Evolutionary conservation across 2,113 vertebrate species (phyloP).

Genomic region (Misgurnus anguillicaudatus): DNA sequence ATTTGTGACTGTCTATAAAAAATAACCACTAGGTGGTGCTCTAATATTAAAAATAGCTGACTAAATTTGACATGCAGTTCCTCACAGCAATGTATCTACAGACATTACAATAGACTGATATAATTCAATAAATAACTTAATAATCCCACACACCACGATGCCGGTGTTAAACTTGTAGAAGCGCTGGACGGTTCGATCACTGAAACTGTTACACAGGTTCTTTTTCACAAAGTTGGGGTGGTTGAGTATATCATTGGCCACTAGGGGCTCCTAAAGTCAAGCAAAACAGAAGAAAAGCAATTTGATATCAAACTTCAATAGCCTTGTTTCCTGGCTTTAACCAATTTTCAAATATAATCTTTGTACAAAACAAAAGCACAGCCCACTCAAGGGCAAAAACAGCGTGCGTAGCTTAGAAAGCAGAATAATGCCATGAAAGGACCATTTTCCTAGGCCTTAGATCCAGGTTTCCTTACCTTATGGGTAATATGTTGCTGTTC

Average conservation of each 20-base stretch:
- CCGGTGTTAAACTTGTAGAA: slow-evolving; percentile 99
- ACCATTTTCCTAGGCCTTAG: not conserved
- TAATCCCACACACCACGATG: slow-evolving; percentile 79
- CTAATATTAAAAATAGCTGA: not conserved
- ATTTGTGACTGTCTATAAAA: too few relatives aligned
- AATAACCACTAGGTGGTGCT: slow-evolving; percentile 58
- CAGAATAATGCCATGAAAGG: too few relatives aligned
- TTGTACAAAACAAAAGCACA: not conserved
- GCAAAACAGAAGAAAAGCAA: not conserved
- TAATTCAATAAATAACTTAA: not conserved
- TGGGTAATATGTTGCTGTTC: slow-evolving; percentile 99
- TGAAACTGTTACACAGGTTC: slow-evolving; percentile 98
- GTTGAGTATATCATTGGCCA: slow-evolving; percentile 97
- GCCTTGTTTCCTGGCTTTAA: not conserved
- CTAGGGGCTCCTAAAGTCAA: slow-evolving; percentile 86
- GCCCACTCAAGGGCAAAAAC: too few relatives aligned
- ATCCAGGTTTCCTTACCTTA: slow-evolving; percentile 79
- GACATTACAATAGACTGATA: not conserved
- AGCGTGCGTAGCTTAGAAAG: too few relatives aligned
- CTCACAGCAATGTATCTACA: too few relatives aligned
- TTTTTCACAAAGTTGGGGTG: slow-evolving; percentile 99
- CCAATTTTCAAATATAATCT: not conserved
- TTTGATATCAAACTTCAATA: not conserved
- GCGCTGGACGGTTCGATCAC: slow-evolving; percentile 95
- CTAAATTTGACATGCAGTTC: not conserved